Conservation (phyloP, 2,113 vertebrate genomes). For the Sapayoa aenigma region DNA sequence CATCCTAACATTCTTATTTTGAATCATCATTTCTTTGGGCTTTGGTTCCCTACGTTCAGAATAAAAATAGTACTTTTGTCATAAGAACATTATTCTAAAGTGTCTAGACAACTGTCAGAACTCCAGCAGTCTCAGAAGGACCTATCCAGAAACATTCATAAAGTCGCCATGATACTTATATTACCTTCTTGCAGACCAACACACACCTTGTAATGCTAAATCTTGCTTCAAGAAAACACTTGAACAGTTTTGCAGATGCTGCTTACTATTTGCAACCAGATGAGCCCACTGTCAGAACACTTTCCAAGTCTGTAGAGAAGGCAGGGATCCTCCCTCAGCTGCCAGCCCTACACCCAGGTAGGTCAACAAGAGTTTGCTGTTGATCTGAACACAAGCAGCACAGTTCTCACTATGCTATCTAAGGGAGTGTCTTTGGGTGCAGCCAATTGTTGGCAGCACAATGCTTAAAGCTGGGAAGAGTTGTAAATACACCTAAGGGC, state of each 20-base stretch:
- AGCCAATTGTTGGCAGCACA: conserved; percentile 33
- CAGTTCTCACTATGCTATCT: not conserved
- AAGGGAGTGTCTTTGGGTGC: conserved; percentile 47
- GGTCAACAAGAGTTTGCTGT: conserved; percentile 55
- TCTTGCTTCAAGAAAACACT: not conserved
- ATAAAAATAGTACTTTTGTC: not conserved
- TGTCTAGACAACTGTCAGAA: not conserved
- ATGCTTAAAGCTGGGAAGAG: conserved; percentile 1
- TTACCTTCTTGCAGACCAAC: not conserved
- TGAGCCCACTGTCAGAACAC: not conserved
- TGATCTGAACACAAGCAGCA: conserved; percentile 35
- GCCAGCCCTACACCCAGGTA: not conserved
- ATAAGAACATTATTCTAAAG: not conserved
- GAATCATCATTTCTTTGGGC: not conserved
- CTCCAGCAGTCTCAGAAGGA: not conserved
- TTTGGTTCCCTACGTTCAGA: not conserved
- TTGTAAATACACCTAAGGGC: conserved; percentile 54
- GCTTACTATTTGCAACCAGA: not conserved
- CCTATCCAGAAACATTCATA: not conserved
- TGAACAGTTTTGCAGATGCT: not conserved
- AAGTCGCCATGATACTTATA: not conserved
- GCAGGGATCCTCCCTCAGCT: not conserved
- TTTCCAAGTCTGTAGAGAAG: not conserved
- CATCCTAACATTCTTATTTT: not conserved
- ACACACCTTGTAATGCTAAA: not conserved